phyloP scores from a whole-genome alignment of 2,888 invertebrate genomes.

The Cosmorhoe ocellata region DNA sequence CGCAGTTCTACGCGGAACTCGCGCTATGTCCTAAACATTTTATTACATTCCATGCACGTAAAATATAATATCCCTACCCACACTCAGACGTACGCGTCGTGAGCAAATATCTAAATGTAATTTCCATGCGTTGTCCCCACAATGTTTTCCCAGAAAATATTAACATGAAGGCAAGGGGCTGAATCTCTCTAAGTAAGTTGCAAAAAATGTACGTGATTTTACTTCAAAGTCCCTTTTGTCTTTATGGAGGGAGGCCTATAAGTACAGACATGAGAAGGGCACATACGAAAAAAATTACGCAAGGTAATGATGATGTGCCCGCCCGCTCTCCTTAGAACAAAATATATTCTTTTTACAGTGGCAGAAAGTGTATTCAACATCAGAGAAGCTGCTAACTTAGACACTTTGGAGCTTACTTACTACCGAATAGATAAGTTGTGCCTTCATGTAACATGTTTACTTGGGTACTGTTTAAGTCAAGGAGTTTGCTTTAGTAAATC shows the following conservation, averaged over 20 bases:
- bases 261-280: conserved; percentile 78
- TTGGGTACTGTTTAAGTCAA: conserved; percentile 27
- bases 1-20: conserved; percentile 27
- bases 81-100: conserved; percentile 75
- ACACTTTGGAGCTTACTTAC: conserved; percentile 36
- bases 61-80: conserved; percentile 81
- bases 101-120: conserved; percentile 82
- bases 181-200: conserved; percentile 83
- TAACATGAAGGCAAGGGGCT: conserved; percentile 81
- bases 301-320: conserved; percentile 80
- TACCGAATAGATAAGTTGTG: conserved; percentile 36
- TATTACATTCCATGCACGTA: conserved; percentile 81
- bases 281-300: conserved; percentile 80
- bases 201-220: conserved; percentile 83
- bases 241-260: conserved; percentile 80
- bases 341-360: conserved; percentile 76
- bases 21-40: conserved; percentile 73
- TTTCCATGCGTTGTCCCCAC: conserved; percentile 82
- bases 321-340: conserved; percentile 69
- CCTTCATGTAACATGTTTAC: conserved; percentile 29
- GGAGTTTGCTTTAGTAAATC: conserved; percentile 14
- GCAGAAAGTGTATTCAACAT: conserved; percentile 70
- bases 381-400: conserved; percentile 41
- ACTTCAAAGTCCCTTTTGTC: conserved; percentile 83
- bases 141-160: conserved; percentile 82